Conservation (phyloP, 2,113 vertebrate genomes). For the Ramphastos sulfuratus region DNA sequence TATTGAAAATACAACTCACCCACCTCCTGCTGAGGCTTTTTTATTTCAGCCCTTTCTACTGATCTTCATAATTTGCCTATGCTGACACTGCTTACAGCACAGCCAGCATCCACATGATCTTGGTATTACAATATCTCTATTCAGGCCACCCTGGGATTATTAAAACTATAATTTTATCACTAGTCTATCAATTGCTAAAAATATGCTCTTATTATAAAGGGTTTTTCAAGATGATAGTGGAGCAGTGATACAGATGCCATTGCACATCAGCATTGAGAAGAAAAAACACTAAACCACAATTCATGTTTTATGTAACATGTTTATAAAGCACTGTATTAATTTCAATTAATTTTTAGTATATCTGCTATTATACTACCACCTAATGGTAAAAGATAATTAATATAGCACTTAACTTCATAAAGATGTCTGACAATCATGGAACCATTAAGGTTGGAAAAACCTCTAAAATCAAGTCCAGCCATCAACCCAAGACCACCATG, state of each 20-base stretch:
- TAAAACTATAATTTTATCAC: neutral
- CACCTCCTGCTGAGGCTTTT: neutral
- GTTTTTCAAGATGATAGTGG: neutral
- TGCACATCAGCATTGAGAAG: neutral
- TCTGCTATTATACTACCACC: conserved; percentile 66
- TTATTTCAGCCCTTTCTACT: neutral
- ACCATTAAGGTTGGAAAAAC: too few relatives aligned
- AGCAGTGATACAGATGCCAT: neutral
- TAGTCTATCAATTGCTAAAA: neutral
- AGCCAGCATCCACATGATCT: neutral
- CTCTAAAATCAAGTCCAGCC: too few relatives aligned
- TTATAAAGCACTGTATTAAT: neutral
- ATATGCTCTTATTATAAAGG: neutral
- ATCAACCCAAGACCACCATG: too few relatives aligned
- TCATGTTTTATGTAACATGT: neutral
- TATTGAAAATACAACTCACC: neutral
- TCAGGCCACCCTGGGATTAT: neutral
- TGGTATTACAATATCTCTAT: neutral
- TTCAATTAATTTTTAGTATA: neutral
- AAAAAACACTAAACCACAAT: neutral
- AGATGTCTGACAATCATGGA: neutral
- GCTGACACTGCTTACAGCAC: neutral
- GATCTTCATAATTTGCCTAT: neutral
- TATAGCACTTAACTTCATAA: neutral
- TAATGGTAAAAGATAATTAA: conserved; percentile 66